These are phyloP conservation scores for Tinamus major DNA, from an alignment of 2,797 vertebrate genomes.

Conservation along the genomic window DNA sequence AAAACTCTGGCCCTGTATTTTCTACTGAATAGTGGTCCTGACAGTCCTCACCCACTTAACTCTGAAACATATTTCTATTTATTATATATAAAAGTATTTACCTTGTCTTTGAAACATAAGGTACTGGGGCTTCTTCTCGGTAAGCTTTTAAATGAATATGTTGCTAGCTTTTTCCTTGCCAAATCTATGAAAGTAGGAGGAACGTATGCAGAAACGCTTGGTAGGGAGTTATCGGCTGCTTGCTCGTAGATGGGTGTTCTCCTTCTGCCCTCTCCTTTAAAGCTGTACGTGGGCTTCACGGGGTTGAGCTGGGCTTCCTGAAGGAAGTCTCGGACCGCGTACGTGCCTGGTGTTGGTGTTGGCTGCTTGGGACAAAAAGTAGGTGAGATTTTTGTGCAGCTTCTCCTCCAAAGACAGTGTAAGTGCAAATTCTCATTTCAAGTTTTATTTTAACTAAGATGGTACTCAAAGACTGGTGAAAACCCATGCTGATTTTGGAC, in stretches of 20 bases:
- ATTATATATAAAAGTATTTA: background rate
- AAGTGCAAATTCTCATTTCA: background rate
- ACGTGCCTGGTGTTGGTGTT: slow-evolving; percentile 76
- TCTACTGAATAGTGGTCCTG: background rate
- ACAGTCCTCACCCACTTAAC: background rate
- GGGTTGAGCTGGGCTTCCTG: slow-evolving; percentile 83
- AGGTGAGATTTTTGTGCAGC: background rate
- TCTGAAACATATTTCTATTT: background rate
- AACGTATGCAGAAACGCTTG: slow-evolving; percentile 66
- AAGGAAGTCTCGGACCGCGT: slow-evolving; percentile 78
- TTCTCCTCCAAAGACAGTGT: background rate
- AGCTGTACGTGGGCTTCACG: slow-evolving; percentile 78
- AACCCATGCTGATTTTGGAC: background rate
- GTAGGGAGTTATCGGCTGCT: slow-evolving; percentile 68
- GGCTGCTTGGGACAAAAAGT: slow-evolving; percentile 42
- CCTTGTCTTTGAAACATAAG: slow-evolving; percentile 80
- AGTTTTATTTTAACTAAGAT: slow-evolving; percentile 8
- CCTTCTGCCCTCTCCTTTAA: slow-evolving; percentile 81
- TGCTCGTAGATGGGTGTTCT: background rate
- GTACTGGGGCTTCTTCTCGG: slow-evolving; percentile 62
- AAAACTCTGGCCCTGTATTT: background rate
- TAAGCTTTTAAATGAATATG: slow-evolving; percentile 80
- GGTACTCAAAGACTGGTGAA: background rate
- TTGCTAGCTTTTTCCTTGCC: slow-evolving; percentile 56
- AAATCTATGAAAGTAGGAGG: slow-evolving; percentile 76